Evolutionary conservation across 2,888 invertebrate genomes (phyloP).

Genomic region (Cantharis nigra): DNA sequence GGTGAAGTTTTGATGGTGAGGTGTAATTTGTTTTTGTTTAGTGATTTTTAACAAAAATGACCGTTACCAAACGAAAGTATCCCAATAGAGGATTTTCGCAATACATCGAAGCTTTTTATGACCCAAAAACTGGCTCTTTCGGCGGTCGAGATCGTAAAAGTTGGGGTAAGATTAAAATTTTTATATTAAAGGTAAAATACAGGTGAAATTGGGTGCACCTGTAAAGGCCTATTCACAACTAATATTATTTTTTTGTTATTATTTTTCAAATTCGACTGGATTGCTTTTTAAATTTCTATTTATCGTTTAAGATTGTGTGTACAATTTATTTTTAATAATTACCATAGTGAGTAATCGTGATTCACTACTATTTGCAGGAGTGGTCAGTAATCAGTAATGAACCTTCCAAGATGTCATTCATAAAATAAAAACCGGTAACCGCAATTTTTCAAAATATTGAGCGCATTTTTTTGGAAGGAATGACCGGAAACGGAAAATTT

Average conservation of each 20-base stretch:
- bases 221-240: slow-evolving; percentile 10
- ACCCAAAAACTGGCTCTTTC: slow-evolving; percentile 64
- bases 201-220: neutral
- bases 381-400: neutral
- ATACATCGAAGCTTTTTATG: slow-evolving; percentile 50
- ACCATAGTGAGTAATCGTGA: neutral
- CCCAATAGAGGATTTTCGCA: neutral
- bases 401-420: neutral
- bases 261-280: neutral
- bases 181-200: neutral
- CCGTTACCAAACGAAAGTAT: slow-evolving; percentile 4
- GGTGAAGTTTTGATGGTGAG: slow-evolving; percentile 3
- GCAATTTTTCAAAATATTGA: neutral
- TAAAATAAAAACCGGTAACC: neutral
- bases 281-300: neutral
- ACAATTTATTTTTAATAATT: neutral
- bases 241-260: neutral
- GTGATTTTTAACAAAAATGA: slow-evolving; percentile 14
- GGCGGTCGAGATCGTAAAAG: slow-evolving; percentile 64
- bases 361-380: neutral
- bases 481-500: too few relatives aligned
- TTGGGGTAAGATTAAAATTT: slow-evolving; percentile 66
- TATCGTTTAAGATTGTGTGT: neutral
- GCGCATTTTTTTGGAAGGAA: too few relatives aligned
- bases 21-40: slow-evolving; percentile 9